These are phyloP conservation scores for Eclectus roratus DNA, from an alignment of 2,113 vertebrate species.

Conservation along the genomic window DNA sequence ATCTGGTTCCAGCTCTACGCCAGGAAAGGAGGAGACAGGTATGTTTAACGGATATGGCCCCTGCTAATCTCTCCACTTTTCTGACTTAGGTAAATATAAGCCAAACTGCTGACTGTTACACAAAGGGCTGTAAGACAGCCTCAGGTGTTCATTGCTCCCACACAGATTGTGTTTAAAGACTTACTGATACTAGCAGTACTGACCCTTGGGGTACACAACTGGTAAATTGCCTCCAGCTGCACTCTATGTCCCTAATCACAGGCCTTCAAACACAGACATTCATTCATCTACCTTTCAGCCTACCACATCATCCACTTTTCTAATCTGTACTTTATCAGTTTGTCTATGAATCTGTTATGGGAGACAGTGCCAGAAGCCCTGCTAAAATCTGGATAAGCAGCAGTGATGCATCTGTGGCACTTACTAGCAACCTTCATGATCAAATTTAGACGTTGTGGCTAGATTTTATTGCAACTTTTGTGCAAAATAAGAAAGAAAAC, in stretches of 20 bases:
- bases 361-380: neutral
- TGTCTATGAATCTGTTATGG: neutral
- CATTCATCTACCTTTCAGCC: neutral
- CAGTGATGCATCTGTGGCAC: neutral
- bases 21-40: constrained; percentile 77
- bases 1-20: constrained; percentile 88
- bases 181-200: neutral
- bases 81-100: neutral
- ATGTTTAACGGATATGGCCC: constrained; percentile 17
- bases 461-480: neutral
- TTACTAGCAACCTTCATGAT: neutral
- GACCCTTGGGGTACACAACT: neutral
- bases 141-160: neutral
- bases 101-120: neutral
- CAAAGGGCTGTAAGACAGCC: neutral
- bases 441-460: neutral
- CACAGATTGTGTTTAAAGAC: neutral
- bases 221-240: neutral
- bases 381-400: neutral
- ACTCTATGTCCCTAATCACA: neutral
- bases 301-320: neutral
- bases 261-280: neutral
- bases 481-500: neutral
- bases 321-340: neutral
- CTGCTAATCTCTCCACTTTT: neutral